Evolutionary conservation across 2,113 vertebrate genomes (phyloP).

Genomic region (Fregetta grallaria): DNA sequence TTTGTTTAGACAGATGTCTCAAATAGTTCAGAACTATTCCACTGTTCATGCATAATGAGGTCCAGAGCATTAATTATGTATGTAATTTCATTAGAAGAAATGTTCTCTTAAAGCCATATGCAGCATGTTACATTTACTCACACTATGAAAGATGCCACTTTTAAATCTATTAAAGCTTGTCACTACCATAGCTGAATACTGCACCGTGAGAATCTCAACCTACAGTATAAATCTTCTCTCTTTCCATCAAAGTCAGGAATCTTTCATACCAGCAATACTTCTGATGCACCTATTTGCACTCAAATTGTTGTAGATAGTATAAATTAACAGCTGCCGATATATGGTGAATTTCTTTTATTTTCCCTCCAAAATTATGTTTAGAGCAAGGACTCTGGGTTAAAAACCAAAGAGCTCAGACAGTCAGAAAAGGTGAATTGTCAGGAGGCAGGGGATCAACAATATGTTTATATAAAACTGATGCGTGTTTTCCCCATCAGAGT

Average conservation of each 20-base stretch:
- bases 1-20: slow-evolving; percentile 8
- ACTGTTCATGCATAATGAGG: neutral
- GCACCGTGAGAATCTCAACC: neutral
- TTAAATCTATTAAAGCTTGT: neutral
- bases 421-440: neutral
- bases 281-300: neutral
- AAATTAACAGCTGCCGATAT: neutral
- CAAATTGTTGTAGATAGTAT: neutral
- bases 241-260: neutral
- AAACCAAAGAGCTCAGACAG: neutral
- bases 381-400: neutral
- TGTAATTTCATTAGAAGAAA: slow-evolving; percentile 14
- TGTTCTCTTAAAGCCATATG: neutral
- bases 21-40: neutral
- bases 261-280: neutral
- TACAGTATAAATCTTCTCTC: neutral
- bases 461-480: neutral
- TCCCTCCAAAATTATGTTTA: neutral
- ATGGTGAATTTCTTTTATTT: neutral
- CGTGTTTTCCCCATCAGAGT: neutral
- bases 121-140: neutral
- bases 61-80: slow-evolving; percentile 1
- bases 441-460: neutral
- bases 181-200: neutral
- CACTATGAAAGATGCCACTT: neutral